Evolutionary conservation across 2,797 vertebrate genomes (phyloP).

Genomic region (Cebuella pygmaea): DNA sequence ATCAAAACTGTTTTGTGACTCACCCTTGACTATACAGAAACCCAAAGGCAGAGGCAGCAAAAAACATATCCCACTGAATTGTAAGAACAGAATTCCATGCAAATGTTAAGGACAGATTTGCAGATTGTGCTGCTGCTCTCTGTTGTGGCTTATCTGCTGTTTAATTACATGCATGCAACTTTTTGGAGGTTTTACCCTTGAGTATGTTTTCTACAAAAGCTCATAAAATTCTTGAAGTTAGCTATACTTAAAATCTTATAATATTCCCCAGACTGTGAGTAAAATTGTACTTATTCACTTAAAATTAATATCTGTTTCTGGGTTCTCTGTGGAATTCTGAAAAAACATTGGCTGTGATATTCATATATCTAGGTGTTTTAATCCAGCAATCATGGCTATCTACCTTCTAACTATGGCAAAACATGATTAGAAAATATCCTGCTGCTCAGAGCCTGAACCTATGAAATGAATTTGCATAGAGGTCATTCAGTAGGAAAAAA

Average conservation of each 20-base stretch:
- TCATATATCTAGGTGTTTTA: constrained; percentile 69
- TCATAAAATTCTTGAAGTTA: constrained; percentile 73
- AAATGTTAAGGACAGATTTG: not conserved
- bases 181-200: constrained; percentile 41
- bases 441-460: constrained; percentile 26
- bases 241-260: constrained; percentile 66
- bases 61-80: not conserved
- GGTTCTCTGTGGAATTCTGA: constrained; percentile 77
- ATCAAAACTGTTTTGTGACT: constrained; percentile 48
- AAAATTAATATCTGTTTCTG: constrained; percentile 81
- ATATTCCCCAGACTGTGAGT: constrained; percentile 71
- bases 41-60: constrained; percentile 14
- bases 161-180: constrained; percentile 44
- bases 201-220: constrained; percentile 57
- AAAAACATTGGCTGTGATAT: constrained; percentile 78
- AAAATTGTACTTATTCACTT: constrained; percentile 78
- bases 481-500: constrained; percentile 18
- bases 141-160: constrained; percentile 53
- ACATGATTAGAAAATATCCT: constrained; percentile 47
- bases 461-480: constrained; percentile 8
- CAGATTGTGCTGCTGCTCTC: not conserved
- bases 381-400: constrained; percentile 64
- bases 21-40: constrained; percentile 16
- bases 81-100: not conserved
- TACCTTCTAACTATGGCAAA: constrained; percentile 62